phyloP scores from a whole-genome alignment of 2,797 vertebrate genomes.

The Spinus pinus region DNA sequence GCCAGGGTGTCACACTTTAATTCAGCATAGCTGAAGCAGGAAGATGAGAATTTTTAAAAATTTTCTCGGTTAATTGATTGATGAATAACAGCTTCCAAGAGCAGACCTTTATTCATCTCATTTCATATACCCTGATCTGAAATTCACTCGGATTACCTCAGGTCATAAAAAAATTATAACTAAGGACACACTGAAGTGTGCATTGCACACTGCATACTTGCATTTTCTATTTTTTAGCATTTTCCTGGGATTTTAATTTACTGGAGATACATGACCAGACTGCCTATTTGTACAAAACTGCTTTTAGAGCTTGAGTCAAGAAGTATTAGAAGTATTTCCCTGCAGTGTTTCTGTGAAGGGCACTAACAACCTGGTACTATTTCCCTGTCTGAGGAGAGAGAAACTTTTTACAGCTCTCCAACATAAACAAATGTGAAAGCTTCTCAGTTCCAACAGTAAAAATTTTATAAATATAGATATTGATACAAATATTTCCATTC shows the following conservation, averaged over 20 bases:
- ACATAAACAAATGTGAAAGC: not conserved
- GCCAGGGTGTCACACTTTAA: constrained; percentile 39
- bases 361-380: not conserved
- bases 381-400: not conserved
- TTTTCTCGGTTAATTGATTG: constrained; percentile 64
- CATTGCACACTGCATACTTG: not conserved
- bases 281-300: not conserved
- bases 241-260: constrained; percentile 37
- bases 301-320: not conserved
- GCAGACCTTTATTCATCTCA: constrained; percentile 46
- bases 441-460: not conserved
- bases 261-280: not conserved
- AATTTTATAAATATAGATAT: not conserved
- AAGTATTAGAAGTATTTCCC: not conserved
- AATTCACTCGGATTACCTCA: constrained; percentile 46
- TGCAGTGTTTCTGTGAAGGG: not conserved
- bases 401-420: not conserved
- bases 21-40: constrained; percentile 44
- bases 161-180: constrained; percentile 32
- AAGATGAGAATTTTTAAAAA: constrained; percentile 24
- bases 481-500: not conserved
- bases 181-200: constrained; percentile 8
- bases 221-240: constrained; percentile 27
- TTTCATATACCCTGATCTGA: constrained; percentile 37
- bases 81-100: constrained; percentile 68